Evolutionary conservation across 2,797 vertebrate genomes (phyloP), one percentile per base, ranked within the genome.

Genomic region (Mustela erminea): DNA sequence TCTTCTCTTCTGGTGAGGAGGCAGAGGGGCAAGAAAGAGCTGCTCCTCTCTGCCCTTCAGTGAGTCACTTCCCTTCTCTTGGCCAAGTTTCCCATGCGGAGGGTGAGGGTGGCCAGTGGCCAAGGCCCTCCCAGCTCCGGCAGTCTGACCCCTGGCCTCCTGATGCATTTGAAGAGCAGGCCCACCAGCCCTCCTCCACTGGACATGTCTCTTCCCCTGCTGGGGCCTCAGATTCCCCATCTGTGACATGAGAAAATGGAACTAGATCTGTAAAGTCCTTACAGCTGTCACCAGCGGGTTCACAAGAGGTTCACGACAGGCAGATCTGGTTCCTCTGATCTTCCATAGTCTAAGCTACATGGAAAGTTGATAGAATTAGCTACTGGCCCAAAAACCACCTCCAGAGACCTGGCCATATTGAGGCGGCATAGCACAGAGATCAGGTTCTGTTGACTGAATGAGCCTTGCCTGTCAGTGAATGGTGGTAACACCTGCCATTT

Each of bases 401-500:
- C 80, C 58, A 60, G 86, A 94, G 86, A 80, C 78, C 35, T 86
- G 21, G 29, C 64, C 49, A 46, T 86, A 0, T 32, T 72, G 25
- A 74, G 75, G 43, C 2, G 1, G 85, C 80, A 38, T 32, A 52
- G 64, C 18, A 13, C 85, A 52, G 58, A 95, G 56, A 56, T 92
- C 54, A 25, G 86, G 85, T 87, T 90, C 32, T 90, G 18, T 32
- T 12, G 32, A 93, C 29, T 85, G 74, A 97, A 90, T 96, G 90
- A 89, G 35, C 46, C 12, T 52, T 18, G 35, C 20, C 2, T 64
- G 43, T 84, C 83, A 21, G 72, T 56, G 80, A 90, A 66, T 21
- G 60, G 10, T 7, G 83, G 52, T 49, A 43, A 85, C n/a, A 64
- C 35, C 32, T 75, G 27, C 89, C 41, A 4, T 82, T 90, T 93